These are phyloP conservation scores for Drosophila hydei DNA, from an alignment of 1,140 invertebrate genomes.

Conservation along the genomic window DNA sequence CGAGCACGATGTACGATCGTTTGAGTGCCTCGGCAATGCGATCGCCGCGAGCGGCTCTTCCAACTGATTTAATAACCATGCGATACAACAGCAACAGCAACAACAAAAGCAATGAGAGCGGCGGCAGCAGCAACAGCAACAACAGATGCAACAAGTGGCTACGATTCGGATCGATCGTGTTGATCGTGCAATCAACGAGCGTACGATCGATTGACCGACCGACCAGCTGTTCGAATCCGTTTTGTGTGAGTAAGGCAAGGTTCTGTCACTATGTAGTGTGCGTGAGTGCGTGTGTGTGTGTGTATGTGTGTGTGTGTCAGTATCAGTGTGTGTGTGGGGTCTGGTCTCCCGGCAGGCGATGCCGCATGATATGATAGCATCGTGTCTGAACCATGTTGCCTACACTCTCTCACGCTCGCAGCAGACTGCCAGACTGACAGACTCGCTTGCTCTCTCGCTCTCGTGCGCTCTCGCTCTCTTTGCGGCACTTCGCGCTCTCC, in stretches of 20 bases:
- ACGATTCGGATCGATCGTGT: conserved; percentile 45
- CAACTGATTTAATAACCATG: conserved; percentile 63
- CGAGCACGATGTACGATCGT: conserved; percentile 29
- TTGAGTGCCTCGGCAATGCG: conserved; percentile 44
- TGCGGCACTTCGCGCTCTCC: conserved; percentile 30
- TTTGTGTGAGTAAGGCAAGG: conserved; percentile 67
- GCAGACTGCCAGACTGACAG: neutral
- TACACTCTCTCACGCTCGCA: conserved; percentile 24
- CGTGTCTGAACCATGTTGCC: conserved; percentile 14
- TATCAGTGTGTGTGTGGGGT: conserved; percentile 39
- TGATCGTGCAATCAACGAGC: conserved; percentile 45
- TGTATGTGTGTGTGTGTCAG: conserved; percentile 3
- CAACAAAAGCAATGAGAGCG: conserved; percentile 19
- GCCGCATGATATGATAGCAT: conserved; percentile 47
- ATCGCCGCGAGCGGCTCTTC: conserved; percentile 54
- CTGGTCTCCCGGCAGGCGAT: conserved; percentile 51
- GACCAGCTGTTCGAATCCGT: conserved; percentile 78
- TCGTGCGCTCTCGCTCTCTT: conserved; percentile 8
- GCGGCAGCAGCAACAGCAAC: conserved; percentile 35
- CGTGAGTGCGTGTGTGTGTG: neutral
- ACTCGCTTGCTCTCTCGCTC: neutral
- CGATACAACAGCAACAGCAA: conserved; percentile 6
- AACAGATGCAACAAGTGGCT: conserved; percentile 75
- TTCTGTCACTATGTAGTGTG: conserved; percentile 10
- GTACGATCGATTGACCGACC: conserved; percentile 30